Evolutionary conservation across 2,888 invertebrate species (phyloP).

Genomic region (Lithophane semibrunnea): DNA sequence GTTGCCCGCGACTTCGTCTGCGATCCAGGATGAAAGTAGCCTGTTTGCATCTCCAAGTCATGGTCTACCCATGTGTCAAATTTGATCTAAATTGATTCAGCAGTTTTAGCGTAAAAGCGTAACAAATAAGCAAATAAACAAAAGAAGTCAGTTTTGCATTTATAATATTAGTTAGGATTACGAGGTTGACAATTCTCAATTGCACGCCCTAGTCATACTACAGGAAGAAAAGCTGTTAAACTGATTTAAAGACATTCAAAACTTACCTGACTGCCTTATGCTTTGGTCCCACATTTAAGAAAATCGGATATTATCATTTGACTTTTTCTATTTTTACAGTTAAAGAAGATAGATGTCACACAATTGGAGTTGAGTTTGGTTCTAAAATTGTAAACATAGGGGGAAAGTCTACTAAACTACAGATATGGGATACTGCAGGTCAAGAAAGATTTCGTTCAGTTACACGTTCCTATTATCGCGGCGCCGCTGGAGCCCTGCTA

Average conservation of each 20-base stretch:
- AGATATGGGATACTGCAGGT: constrained; percentile 98
- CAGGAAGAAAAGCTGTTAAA: not conserved
- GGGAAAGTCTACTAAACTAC: constrained; percentile 95
- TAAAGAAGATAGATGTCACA: constrained; percentile 95
- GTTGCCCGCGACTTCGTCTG: no score
- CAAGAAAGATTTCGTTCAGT: constrained; percentile 99
- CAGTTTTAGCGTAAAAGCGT: no score
- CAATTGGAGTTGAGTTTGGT: constrained; percentile 97
- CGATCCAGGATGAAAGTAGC: no score
- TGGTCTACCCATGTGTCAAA: no score
- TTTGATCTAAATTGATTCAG: no score
- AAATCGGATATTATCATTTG: not conserved
- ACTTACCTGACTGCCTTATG: not conserved
- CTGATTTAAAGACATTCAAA: not conserved
- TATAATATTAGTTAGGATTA: no score
- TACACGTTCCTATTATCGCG: constrained; percentile 95
- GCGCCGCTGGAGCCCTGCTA: constrained; percentile 97
- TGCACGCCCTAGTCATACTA: not conserved
- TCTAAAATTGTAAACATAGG: constrained; percentile 95
- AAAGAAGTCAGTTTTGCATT: no score
- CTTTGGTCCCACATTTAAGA: not conserved
- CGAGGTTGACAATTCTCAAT: no score
- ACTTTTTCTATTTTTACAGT: constrained; percentile 86
- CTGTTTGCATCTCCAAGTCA: no score
- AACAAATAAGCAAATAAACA: no score